A percentile compares a stretch with the other conserved stretches of the same genome.
Evolutionary conservation across 2,888 invertebrate species (phyloP).

Genomic region (Heterodera filipjevi): DNA sequence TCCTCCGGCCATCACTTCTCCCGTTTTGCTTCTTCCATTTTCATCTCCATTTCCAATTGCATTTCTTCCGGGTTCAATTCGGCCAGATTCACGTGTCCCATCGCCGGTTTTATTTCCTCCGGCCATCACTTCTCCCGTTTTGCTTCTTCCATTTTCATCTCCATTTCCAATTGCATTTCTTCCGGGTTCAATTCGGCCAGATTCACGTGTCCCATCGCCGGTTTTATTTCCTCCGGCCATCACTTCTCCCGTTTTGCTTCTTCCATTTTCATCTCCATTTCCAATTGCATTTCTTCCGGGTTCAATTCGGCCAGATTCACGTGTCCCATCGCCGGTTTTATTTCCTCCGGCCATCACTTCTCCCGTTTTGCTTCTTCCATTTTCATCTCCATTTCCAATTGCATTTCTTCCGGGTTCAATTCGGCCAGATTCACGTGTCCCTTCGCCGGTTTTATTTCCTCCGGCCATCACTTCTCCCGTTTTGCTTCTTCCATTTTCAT

Average conservation of each 20-base stretch:
- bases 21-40: background rate
- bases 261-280: background rate
- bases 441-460: background rate
- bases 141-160: background rate
- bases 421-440: background rate
- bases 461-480: background rate
- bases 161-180: background rate
- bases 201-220: background rate
- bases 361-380: background rate
- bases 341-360: background rate
- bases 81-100: background rate
- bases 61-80: background rate
- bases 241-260: background rate
- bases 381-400: background rate
- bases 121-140: too few relatives aligned
- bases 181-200: too few relatives aligned
- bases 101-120: background rate
- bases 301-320: background rate
- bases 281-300: background rate
- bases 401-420: background rate
- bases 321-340: background rate
- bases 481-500: background rate
- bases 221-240: background rate
- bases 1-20: background rate
- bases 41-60: background rate